Evolutionary conservation across 2,888 invertebrate genomes (phyloP), one percentile per base, ranked within the genome.

Genomic region (Chromoteleia sp.): DNA sequence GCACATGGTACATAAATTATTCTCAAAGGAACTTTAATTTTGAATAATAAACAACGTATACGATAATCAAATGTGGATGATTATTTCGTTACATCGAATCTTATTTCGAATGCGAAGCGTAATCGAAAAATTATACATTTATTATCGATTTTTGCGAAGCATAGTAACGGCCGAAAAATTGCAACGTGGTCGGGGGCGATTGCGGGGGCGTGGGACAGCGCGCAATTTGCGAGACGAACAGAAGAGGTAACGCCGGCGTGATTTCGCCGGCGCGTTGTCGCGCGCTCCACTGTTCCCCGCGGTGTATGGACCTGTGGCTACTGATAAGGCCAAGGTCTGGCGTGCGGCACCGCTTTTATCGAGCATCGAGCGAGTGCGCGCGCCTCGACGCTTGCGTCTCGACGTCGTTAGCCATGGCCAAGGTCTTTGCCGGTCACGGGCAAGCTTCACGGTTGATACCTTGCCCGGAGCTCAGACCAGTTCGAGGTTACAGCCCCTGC

Each of bases 341-440:
- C 70, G 76, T 59, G 67, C 58, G 76, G 74, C 48, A 67, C 33
- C 67, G 70, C 63, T 79, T 83, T 83, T 79, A 84, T 84, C 70
- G 76, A 75, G 77, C 79, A 59, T 45, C 63, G 75, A 61, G 71
- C 43, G 77, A 84, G 85, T 85, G 86, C 86, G 85, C 85, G 87
- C 86, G 84, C 84, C 81, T 63, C 80, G 85, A 85, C 88, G 89
- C 88, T 85, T 88, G 89, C 89, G 88, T 89, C 87, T 81, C 86
- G 86, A 84, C 85, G 85, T 76, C 84, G 84, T 75, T 82, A 87
- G 88, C 90, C 90, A 91, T 89, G 89, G 90, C 88, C 91, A 91
- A 91, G 91, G 90, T 89, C 88, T 81, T 86, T 85, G 78, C 84
- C 90, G 91, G 90, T 91, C 90, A 91, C 90, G 91, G 91, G 90